These are phyloP conservation scores for Lomographa bimaculata DNA, from an alignment of 2,888 invertebrate species.

Conservation along the genomic window DNA sequence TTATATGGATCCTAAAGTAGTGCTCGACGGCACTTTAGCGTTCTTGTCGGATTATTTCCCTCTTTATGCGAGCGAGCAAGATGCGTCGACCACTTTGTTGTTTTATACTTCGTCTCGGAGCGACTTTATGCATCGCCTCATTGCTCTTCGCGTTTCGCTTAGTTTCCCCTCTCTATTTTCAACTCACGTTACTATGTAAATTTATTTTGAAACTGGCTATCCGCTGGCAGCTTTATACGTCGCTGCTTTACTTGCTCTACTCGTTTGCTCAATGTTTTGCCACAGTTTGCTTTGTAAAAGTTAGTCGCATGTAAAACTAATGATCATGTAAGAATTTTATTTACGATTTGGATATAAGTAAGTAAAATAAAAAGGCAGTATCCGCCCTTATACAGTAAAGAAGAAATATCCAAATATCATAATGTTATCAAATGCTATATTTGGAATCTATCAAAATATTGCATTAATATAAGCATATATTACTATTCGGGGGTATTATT, in stretches of 20 bases:
- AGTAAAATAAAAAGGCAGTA: too few species aligned
- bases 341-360: too few species aligned
- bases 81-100: slow-evolving; percentile 81
- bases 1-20: slow-evolving; percentile 68
- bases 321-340: too few species aligned
- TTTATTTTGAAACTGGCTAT: slow-evolving; percentile 62
- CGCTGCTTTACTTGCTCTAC: slow-evolving; percentile 31
- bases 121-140: slow-evolving; percentile 79
- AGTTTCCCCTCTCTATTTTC: slow-evolving; percentile 77
- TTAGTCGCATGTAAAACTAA: slow-evolving; percentile 1
- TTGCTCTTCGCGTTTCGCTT: slow-evolving; percentile 79
- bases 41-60: slow-evolving; percentile 72
- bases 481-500: too few species aligned
- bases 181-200: slow-evolving; percentile 78
- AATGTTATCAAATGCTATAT: too few species aligned
- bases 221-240: slow-evolving; percentile 45
- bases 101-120: slow-evolving; percentile 78
- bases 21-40: slow-evolving; percentile 63
- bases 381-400: too few species aligned
- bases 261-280: slow-evolving; percentile 20
- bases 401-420: too few species aligned
- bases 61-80: slow-evolving; percentile 68
- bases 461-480: too few species aligned
- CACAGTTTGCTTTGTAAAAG: slow-evolving; percentile 16
- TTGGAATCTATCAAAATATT: too few species aligned